Conservation (phyloP, 2,797 vertebrate genomes). For the Hoplostethus atlanticus region DNA sequence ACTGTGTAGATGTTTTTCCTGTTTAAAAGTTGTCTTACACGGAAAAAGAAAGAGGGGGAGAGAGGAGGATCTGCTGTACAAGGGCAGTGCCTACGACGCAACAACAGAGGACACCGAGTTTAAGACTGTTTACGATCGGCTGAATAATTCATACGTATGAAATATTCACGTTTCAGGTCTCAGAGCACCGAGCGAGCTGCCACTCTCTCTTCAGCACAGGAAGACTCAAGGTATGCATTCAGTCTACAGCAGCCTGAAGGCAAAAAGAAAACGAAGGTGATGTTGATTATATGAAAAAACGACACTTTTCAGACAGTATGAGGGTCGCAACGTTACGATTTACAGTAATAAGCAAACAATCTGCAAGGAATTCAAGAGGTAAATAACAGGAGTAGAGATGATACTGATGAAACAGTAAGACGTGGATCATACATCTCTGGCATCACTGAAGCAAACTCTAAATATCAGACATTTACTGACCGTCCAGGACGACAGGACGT, state of each 20-base stretch:
- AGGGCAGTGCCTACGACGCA: constrained; percentile 25
- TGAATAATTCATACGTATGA: constrained; percentile 61
- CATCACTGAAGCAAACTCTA: not conserved
- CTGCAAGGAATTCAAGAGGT: constrained; percentile 31
- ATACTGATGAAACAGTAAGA: constrained; percentile 51
- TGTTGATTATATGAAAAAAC: constrained; percentile 15
- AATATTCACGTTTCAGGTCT: constrained; percentile 64
- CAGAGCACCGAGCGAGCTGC: constrained; percentile 17
- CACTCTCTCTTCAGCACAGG: not conserved
- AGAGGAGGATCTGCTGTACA: constrained; percentile 16
- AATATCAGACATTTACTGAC: not conserved
- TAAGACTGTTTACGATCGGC: constrained; percentile 50
- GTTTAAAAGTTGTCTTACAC: not conserved
- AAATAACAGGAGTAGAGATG: constrained; percentile 53
- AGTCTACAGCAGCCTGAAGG: not conserved
- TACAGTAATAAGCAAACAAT: constrained; percentile 35
- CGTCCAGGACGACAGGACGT: not conserved
- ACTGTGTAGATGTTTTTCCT: not conserved
- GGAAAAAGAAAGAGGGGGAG: not conserved
- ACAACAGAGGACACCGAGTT: constrained; percentile 31
- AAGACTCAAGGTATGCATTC: not conserved
- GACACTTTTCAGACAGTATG: constrained; percentile 7
- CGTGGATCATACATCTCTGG: constrained; percentile 54
- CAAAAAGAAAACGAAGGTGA: not conserved
- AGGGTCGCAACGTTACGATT: constrained; percentile 37